A percentile compares a stretch with the other conserved stretches of the same genome.
These are phyloP conservation scores for Gonocerus acuteangulatus DNA, from an alignment of 2,888 invertebrate species.

Conservation along the genomic window DNA sequence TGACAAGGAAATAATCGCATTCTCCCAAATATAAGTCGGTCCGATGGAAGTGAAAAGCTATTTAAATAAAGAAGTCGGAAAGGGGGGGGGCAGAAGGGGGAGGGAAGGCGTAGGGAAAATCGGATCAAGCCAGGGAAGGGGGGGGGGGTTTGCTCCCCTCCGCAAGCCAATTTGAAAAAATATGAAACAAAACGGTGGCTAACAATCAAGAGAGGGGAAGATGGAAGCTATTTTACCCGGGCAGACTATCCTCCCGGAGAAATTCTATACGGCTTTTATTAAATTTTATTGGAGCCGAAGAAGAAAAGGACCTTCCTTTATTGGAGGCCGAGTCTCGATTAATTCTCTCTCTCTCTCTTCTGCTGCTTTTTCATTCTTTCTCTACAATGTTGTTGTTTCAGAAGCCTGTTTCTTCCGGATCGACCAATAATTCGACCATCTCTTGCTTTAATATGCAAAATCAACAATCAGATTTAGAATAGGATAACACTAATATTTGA, in stretches of 20 bases:
- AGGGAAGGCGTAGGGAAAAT: background rate
- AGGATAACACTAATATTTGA: too few relatives aligned
- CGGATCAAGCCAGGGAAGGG: slow-evolving; percentile 35
- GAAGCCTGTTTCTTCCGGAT: too few relatives aligned
- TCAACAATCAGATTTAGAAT: too few relatives aligned
- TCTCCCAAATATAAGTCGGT: slow-evolving; percentile 10
- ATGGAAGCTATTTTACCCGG: slow-evolving; percentile 1
- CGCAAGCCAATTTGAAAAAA: slow-evolving; percentile 13
- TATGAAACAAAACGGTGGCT: slow-evolving; percentile 22
- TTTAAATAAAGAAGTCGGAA: slow-evolving; percentile 31
- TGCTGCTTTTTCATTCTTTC: too few relatives aligned
- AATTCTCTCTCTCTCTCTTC: too few relatives aligned
- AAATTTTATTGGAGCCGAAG: background rate
- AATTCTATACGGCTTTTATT: background rate
- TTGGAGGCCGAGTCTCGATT: background rate
- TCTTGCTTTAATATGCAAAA: too few relatives aligned
- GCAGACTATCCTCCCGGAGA: background rate
- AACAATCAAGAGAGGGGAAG: slow-evolving; percentile 8
- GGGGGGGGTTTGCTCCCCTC: slow-evolving; percentile 34
- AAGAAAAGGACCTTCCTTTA: background rate
- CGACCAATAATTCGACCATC: too few relatives aligned
- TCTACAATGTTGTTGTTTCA: too few relatives aligned
- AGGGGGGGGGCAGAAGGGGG: slow-evolving; percentile 29
- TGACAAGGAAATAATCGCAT: slow-evolving; percentile 14
- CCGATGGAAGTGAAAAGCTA: background rate